phyloP scores from a whole-genome alignment of 1,140 invertebrate genomes.

The Formica selysi region DNA sequence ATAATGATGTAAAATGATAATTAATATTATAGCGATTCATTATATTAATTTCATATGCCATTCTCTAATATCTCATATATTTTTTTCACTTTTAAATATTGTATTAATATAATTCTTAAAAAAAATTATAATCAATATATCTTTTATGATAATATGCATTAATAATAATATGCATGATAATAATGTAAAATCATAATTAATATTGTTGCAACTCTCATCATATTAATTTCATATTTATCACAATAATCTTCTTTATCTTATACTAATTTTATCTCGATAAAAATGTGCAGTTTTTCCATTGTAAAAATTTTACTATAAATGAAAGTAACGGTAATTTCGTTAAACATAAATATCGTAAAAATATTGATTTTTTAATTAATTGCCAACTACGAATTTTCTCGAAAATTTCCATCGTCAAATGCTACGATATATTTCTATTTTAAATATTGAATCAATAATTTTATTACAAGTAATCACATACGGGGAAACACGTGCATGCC shows the following conservation, averaged over 20 bases:
- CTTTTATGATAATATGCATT: background rate
- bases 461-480: background rate
- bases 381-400: background rate
- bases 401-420: background rate
- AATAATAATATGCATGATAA: background rate
- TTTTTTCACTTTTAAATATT: background rate
- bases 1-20: constrained; percentile 18
- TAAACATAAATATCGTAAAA: background rate
- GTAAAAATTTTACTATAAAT: no score
- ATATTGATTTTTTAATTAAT: constrained; percentile 1
- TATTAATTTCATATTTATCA: constrained; percentile 3
- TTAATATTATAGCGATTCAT: background rate
- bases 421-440: background rate
- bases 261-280: background rate
- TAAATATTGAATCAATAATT: background rate
- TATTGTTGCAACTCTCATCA: background rate
- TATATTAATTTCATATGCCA: background rate
- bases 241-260: background rate
- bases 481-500: background rate
- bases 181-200: constrained; percentile 17
- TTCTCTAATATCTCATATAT: no score
- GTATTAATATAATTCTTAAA: background rate
- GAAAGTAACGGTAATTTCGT: no score
- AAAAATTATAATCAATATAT: background rate
- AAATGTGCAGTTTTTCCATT: background rate